These are phyloP conservation scores for Escarpia spicata DNA, from an alignment of 2,888 invertebrate genomes.

Conservation along the genomic window DNA sequence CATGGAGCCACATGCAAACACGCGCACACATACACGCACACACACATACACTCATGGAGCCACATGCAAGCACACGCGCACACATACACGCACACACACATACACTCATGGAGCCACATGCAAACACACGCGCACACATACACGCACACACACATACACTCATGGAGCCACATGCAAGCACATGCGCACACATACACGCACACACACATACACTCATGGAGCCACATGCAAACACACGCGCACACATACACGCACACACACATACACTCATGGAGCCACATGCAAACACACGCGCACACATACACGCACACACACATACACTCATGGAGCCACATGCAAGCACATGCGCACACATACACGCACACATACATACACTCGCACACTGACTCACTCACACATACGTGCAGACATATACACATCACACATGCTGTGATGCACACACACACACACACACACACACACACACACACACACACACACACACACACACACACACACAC, in stretches of 20 bases:
- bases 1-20: not conserved
- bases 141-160: not conserved
- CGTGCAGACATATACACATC: not conserved
- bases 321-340: not conserved
- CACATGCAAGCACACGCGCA: not conserved
- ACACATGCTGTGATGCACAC: not conserved
- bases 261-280: not conserved
- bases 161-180: not conserved
- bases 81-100: not conserved
- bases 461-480: not conserved
- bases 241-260: not conserved
- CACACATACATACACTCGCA: no score
- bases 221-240: not conserved
- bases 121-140: not conserved
- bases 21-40: not conserved
- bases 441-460: not conserved
- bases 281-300: not conserved
- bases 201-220: no score
- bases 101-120: not conserved
- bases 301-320: not conserved
- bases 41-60: not conserved
- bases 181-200: not conserved
- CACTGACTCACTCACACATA: no score
- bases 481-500: not conserved
- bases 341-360: not conserved